A percentile compares a stretch with the other conserved stretches of the same genome.
Conservation (phyloP, 2,113 vertebrate species). For the Sylvilagus bachmani region DNA sequence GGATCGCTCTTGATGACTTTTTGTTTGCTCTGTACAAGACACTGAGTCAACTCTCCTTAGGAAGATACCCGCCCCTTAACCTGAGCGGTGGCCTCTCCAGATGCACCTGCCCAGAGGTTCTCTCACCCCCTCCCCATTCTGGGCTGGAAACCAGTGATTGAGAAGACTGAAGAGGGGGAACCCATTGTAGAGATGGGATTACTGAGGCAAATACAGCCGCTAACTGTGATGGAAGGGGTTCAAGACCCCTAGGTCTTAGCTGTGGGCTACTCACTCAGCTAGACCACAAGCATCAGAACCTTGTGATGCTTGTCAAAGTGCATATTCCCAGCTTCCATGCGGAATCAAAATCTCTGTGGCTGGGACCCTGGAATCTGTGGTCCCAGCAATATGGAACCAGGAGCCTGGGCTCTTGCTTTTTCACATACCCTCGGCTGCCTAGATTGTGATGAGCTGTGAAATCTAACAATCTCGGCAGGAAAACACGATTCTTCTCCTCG, state of each 20-base stretch:
- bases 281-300: not conserved
- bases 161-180: not conserved
- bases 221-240: not conserved
- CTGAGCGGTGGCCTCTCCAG: not conserved
- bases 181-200: not conserved
- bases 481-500: not conserved
- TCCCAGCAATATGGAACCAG: not conserved
- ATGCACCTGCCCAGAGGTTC: not conserved
- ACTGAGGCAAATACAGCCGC: not conserved
- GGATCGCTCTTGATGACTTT: too few relatives aligned
- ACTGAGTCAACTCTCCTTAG: not conserved
- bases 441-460: not conserved
- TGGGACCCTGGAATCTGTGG: not conserved
- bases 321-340: not conserved
- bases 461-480: slow-evolving; percentile 17
- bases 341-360: not conserved
- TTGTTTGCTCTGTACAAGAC: not conserved
- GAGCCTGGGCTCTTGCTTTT: not conserved
- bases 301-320: not conserved
- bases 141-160: not conserved
- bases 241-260: not conserved
- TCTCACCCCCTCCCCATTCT: not conserved
- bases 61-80: not conserved
- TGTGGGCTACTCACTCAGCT: not conserved
- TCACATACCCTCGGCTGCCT: not conserved